Conservation (phyloP, 2,113 vertebrate species). For the Spea bombifrons region DNA sequence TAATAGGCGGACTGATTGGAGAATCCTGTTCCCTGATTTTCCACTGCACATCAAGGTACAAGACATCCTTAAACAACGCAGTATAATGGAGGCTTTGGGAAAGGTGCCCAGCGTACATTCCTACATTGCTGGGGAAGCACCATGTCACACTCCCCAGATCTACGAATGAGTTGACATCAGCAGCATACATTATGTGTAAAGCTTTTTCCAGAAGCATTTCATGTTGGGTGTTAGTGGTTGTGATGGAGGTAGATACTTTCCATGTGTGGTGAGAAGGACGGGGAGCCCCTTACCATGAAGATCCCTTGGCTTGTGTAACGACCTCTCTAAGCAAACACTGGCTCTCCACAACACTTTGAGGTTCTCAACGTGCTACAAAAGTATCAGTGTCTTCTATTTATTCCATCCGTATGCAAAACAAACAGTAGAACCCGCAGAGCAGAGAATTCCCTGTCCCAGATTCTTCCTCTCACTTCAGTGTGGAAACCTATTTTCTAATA, state of each 20-base stretch:
- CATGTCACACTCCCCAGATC: neutral
- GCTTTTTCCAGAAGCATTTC: conserved; percentile 31
- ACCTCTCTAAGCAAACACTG: conserved; percentile 8
- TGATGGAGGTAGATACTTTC: conserved; percentile 21
- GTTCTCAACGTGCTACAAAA: conserved; percentile 1
- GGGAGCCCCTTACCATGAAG: conserved; percentile 12
- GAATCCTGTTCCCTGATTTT: neutral
- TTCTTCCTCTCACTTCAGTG: too few species aligned
- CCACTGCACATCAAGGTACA: neutral
- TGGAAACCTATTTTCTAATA: too few species aligned
- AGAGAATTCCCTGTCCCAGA: neutral
- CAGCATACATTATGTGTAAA: conserved; percentile 14
- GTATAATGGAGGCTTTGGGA: neutral
- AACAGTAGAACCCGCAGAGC: neutral
- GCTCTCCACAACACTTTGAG: neutral
- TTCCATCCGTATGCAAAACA: conserved; percentile 5
- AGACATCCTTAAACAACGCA: neutral
- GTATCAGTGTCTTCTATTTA: neutral
- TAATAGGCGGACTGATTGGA: neutral
- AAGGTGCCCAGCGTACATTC: conserved; percentile 8
- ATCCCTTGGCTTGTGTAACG: conserved; percentile 24
- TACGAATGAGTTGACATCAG: conserved; percentile 22
- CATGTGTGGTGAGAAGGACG: conserved; percentile 22
- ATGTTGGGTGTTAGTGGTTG: conserved; percentile 22
- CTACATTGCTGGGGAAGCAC: neutral